Base-by-base conservation (phyloP, 2,888 invertebrate species). In the Lamellibrachia columna region DNA sequence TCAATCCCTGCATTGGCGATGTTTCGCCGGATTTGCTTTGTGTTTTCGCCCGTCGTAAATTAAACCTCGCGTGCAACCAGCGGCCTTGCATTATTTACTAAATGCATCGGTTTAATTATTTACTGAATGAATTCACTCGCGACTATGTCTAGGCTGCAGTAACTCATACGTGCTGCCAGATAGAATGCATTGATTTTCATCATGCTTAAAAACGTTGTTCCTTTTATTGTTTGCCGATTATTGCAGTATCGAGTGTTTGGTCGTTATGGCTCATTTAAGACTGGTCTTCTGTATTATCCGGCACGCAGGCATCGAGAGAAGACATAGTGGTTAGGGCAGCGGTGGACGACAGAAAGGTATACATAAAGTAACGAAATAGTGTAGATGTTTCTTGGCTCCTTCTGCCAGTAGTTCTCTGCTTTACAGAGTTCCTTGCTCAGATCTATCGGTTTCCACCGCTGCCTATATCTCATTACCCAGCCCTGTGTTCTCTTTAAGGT, bases 41-140 rank as follows among this genome's bases (percentile, higher is more conserved):
- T 75, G 75, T 22, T 75, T 22, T 75, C 75, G 75, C n/a, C 22
- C 75, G 75, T 22, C 75, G 75, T 75, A 75, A 75, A 75, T 75
- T 75, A 75, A 75, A 75, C 75, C 75, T 75, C 75, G 75, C 75
- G 75, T 75, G 75, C 75, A 4, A 75, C n/a, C 75, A 15, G 6
- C 15, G 75, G 75, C 15, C 75, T 6, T 75, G 75, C 75, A 75
- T 75, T 75, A 75, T 75, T 75, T 75, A 75, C 75, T 75, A 75
- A 75, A 75, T 22, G 75, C 75, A 75, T 75, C n/a, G 22, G 75
- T 75, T 75, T 75, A 75, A 75, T 75, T 75, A 75, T 75, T 75
- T 75, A 75, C 75, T 15, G 75, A 75, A 15, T 15, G 75, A 75
- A 75, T 75, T 75, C 75, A 75, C 75, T 75, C 75, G 75, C 75